phyloP scores from a whole-genome alignment of 2,113 vertebrate species.

The Syngnathus floridae region DNA sequence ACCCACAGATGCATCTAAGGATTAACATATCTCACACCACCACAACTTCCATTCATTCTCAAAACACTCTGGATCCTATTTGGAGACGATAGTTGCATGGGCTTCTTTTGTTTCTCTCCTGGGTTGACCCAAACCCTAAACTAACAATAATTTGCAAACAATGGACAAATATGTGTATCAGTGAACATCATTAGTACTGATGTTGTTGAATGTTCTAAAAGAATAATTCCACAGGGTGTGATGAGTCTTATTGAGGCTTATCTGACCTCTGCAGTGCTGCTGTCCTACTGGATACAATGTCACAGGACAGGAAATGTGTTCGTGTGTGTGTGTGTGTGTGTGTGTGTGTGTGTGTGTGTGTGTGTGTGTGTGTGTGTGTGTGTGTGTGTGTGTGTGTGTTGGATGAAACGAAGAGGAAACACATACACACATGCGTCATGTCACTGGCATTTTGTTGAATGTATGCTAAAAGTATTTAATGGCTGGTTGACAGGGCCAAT shows the following conservation, averaged over 20 bases:
- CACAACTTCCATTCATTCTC: neutral
- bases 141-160: neutral
- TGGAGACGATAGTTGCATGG: neutral
- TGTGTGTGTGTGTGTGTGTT: constrained; percentile 15
- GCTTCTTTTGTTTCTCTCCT: neutral
- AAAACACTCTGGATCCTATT: neutral
- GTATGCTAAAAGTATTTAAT: constrained; percentile 49
- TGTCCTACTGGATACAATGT: constrained; percentile 25
- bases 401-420: constrained; percentile 15
- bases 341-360: constrained; percentile 14
- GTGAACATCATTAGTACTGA: neutral
- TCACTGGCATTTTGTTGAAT: constrained; percentile 27
- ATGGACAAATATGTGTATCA: neutral
- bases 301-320: constrained; percentile 21
- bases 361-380: constrained; percentile 13
- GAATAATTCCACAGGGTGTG: neutral
- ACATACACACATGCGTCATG: constrained; percentile 3
- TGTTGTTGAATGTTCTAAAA: neutral
- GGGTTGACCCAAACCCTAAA: neutral
- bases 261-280: constrained; percentile 3
- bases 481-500: constrained; percentile 41
- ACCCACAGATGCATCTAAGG: too few species aligned
- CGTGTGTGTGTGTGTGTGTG: too few species aligned
- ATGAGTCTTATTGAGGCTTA: neutral
- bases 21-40: neutral